Evolutionary conservation across 2,888 invertebrate genomes (phyloP).

Genomic region (Endotricha flammealis): DNA sequence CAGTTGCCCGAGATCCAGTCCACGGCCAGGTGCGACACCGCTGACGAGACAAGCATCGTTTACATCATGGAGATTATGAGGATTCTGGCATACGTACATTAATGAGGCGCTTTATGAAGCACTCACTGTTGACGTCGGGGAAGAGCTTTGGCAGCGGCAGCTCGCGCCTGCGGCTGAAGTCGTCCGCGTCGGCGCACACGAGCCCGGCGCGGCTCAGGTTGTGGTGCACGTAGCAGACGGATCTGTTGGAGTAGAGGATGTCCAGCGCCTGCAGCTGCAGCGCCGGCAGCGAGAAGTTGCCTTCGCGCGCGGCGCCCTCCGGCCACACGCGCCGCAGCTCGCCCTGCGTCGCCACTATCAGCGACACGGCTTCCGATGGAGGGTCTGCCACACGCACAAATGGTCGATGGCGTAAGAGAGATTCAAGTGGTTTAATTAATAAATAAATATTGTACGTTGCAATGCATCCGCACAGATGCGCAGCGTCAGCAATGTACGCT

Average conservation of each 20-base stretch:
- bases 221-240: conserved; percentile 80
- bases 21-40: conserved; percentile 84
- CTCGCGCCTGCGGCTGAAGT: conserved; percentile 78
- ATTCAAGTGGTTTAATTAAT: too few species aligned
- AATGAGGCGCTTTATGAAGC: too few species aligned
- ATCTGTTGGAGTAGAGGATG: conserved; percentile 55
- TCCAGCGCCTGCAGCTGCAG: conserved; percentile 63
- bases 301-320: conserved; percentile 2
- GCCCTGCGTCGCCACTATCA: conserved; percentile 83
- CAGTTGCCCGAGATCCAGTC: conserved; percentile 94
- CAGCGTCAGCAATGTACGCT: too few species aligned
- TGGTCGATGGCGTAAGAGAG: too few species aligned
- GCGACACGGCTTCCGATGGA: conserved; percentile 76
- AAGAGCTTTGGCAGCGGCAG: conserved; percentile 80
- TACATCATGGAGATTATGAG: not conserved
- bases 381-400: too few species aligned
- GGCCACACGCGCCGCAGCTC: conserved; percentile 80
- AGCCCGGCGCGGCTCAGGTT: conserved; percentile 75
- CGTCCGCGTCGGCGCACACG: conserved; percentile 82
- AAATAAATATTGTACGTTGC: too few species aligned
- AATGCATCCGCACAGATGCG: too few species aligned
- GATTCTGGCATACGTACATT: too few species aligned
- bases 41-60: conserved; percentile 55
- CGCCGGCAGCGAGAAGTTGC: conserved; percentile 33
- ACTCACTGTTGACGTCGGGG: conserved; percentile 81